These are phyloP conservation scores for Oryzias celebensis DNA, from an alignment of 2,113 vertebrate genomes.

Conservation along the genomic window DNA sequence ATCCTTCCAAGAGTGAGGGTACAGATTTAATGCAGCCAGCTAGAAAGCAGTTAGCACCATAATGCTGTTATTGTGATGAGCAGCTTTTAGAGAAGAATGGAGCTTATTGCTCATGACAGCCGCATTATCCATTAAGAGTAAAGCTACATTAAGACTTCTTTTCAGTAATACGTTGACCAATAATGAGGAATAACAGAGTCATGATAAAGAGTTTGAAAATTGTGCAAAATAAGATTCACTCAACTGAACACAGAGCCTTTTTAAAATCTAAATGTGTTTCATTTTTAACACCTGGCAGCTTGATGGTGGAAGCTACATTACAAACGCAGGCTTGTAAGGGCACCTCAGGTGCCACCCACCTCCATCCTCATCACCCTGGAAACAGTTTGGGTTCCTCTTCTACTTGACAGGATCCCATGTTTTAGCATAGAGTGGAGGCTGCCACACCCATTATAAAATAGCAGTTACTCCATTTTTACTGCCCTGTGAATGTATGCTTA, in stretches of 20 bases:
- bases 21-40: constrained; percentile 1
- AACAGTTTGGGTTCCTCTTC: constrained; percentile 54
- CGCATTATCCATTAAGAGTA: neutral
- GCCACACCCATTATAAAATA: too few relatives aligned
- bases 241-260: constrained; percentile 4
- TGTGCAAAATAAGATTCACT: neutral
- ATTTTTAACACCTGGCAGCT: constrained; percentile 45
- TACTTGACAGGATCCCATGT: constrained; percentile 6
- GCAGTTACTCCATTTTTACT: too few relatives aligned
- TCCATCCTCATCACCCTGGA: constrained; percentile 63
- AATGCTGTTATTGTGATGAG: neutral
- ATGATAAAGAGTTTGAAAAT: neutral
- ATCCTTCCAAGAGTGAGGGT: neutral
- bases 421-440: too few relatives aligned
- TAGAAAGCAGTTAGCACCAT: neutral
- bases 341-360: constrained; percentile 49
- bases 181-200: neutral
- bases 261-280: constrained; percentile 6
- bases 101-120: neutral
- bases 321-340: constrained; percentile 53
- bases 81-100: constrained; percentile 1
- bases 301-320: constrained; percentile 35
- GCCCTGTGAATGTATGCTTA: too few relatives aligned
- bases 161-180: neutral
- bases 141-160: neutral